phyloP scores from a whole-genome alignment of 2,888 invertebrate genomes.

The Byasa hedistus region DNA sequence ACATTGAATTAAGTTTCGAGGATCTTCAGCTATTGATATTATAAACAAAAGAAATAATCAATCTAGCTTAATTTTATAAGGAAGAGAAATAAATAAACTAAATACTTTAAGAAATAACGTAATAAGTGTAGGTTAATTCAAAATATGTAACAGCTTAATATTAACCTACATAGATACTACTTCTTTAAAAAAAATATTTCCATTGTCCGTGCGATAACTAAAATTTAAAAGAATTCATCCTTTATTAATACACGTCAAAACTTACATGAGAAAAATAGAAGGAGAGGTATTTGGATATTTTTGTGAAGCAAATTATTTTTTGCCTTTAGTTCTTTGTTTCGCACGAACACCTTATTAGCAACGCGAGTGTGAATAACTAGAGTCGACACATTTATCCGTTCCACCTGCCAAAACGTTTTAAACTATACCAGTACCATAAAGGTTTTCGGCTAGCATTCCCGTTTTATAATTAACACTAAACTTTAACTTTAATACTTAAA shows the following conservation, averaged over 20 bases:
- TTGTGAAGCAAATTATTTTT: conserved; percentile 7
- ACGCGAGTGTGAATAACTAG: conserved; percentile 27
- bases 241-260: conserved; percentile 7
- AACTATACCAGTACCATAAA: conserved; percentile 10
- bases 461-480: conserved; percentile 19
- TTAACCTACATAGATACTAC: no score
- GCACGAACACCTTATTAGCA: conserved; percentile 26
- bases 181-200: no score
- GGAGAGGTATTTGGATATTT: not conserved
- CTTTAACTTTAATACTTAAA: not conserved
- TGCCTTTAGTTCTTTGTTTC: conserved; percentile 20
- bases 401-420: conserved; percentile 29
- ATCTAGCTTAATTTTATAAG: no score
- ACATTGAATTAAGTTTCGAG: no score
- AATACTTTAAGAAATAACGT: no score
- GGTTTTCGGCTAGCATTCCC: conserved; percentile 18
- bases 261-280: not conserved
- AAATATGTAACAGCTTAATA: no score
- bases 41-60: no score
- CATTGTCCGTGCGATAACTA: no score
- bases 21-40: no score
- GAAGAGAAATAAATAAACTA: no score
- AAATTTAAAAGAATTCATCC: no score
- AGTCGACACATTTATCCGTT: conserved; percentile 26
- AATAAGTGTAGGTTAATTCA: no score